Evolutionary conservation across 1,140 invertebrate species (phyloP), one percentile per base, ranked within the genome.

Genomic region (Lepidostoma basale): DNA sequence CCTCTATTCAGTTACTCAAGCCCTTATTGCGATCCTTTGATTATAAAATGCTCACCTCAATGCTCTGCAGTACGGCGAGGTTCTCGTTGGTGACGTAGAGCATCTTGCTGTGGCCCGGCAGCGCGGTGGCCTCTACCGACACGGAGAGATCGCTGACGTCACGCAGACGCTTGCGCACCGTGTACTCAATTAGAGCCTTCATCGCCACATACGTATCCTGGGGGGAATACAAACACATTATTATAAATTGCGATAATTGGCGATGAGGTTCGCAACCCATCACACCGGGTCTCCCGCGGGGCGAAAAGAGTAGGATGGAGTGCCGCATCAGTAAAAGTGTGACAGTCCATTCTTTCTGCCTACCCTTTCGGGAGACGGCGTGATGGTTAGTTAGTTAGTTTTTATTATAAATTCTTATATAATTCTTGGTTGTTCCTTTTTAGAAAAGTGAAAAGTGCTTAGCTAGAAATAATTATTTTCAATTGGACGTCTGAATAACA

Each of bases 151-250:
- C 85, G 67, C 92, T 95, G n/a, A 97, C 93, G 75, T 96, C 94
- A 22, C 94, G 85, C 65, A 96, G 87, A 25, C 92, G 87, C 36
- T 93, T 90, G 44, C 90, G 87, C 23, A 92, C 88, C 0, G 96
- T 95, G 77, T 95, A 98, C 73, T 96, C 92, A 74, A 94, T 94
- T 2, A 98, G 78, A 0, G 95, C 94, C 75, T 95, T 94, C 78
- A 96, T 83, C 0, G 95, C 94, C 74, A 94, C 88, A 67, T 94
- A 90, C 0, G 94, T 94, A 77, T 97, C 94, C 85, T 91, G 81
- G 3, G 77, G n/a, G n/a, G 75, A 54, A 63, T 62, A 76, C 10
- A 39, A 28, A 30, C 12, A 45, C 18, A 45, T 45, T 8, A 10
- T 10, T 8, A 8, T 36, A 36, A 36, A 8, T 36, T n/a, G 6